phyloP scores from a whole-genome alignment of 2,113 vertebrate genomes.

The Picathartes gymnocephalus region DNA sequence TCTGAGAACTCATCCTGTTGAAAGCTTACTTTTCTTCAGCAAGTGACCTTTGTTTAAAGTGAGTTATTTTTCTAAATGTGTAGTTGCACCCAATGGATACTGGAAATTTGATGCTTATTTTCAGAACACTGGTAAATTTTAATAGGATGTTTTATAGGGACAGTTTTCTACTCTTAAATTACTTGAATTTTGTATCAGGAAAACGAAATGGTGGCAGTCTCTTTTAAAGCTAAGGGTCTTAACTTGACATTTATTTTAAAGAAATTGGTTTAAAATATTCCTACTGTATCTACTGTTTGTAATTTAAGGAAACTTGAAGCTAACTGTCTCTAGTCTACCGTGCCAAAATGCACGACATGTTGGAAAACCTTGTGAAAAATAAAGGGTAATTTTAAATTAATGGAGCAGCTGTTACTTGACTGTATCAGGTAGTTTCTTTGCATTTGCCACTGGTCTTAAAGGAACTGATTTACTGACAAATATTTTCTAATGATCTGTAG shows the following conservation, averaged over 20 bases:
- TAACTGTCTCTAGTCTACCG: slow-evolving; percentile 42
- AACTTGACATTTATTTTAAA: slow-evolving; percentile 61
- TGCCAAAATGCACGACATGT: slow-evolving; percentile 67
- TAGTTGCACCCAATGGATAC: neutral
- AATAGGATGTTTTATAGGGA: slow-evolving; percentile 41
- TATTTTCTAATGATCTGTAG: neutral
- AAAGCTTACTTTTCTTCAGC: slow-evolving; percentile 34
- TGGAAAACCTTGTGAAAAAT: slow-evolving; percentile 72
- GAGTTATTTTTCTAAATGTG: slow-evolving; percentile 44
- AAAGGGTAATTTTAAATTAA: slow-evolving; percentile 69
- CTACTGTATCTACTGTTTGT: slow-evolving; percentile 75
- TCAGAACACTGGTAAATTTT: slow-evolving; percentile 22
- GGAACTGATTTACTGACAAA: neutral
- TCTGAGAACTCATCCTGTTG: neutral
- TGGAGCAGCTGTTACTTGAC: neutral
- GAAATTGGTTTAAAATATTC: slow-evolving; percentile 58
- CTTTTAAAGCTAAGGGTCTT: slow-evolving; percentile 38
- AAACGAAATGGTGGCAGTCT: slow-evolving; percentile 47
- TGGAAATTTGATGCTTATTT: slow-evolving; percentile 46
- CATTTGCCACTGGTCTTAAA: neutral
- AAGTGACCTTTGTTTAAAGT: slow-evolving; percentile 62
- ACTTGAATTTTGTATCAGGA: slow-evolving; percentile 81
- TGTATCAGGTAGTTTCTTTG: neutral
- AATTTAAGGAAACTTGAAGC: slow-evolving; percentile 80
- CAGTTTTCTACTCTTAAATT: slow-evolving; percentile 62